Conservation (phyloP, 2,113 vertebrate genomes). For the Apteryx mantelli region DNA sequence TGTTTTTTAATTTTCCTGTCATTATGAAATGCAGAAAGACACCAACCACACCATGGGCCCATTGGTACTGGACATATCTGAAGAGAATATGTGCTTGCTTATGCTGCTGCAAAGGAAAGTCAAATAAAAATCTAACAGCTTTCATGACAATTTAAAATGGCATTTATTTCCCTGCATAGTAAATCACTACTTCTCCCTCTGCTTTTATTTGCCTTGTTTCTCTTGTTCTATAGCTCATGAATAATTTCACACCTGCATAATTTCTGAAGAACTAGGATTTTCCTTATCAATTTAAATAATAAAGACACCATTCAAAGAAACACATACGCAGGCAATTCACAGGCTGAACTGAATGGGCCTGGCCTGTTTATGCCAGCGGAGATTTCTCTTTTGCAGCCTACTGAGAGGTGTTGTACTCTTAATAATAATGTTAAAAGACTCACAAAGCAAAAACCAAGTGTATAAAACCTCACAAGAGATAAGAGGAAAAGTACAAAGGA, state of each 20-base stretch:
- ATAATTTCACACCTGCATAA: conserved; percentile 28
- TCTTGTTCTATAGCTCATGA: conserved; percentile 1
- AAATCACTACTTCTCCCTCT: not conserved
- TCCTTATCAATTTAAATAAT: conserved; percentile 7
- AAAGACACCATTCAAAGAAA: not conserved
- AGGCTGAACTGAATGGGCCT: not conserved
- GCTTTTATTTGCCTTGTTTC: not conserved
- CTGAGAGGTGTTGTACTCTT: not conserved
- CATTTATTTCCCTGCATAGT: not conserved
- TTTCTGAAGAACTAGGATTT: conserved; percentile 14
- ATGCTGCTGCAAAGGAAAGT: not conserved
- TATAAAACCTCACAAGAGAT: not conserved
- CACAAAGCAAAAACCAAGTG: not conserved
- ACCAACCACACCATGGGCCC: too few species aligned
- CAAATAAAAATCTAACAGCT: not conserved
- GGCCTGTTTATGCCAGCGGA: not conserved
- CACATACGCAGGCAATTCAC: not conserved
- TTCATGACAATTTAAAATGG: not conserved
- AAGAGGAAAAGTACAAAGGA: not conserved
- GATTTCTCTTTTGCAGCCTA: not conserved
- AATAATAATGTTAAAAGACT: not conserved
- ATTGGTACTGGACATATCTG: not conserved
- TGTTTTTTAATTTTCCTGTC: not conserved
- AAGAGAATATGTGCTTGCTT: not conserved
- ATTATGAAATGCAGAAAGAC: not conserved